A percentile compares a stretch with the other conserved stretches of the same genome.
These are phyloP conservation scores for Aurelia sp. DNA, from an alignment of 30 jellyfish, hydroid and myxozoan genomes.

Conservation along the genomic window DNA sequence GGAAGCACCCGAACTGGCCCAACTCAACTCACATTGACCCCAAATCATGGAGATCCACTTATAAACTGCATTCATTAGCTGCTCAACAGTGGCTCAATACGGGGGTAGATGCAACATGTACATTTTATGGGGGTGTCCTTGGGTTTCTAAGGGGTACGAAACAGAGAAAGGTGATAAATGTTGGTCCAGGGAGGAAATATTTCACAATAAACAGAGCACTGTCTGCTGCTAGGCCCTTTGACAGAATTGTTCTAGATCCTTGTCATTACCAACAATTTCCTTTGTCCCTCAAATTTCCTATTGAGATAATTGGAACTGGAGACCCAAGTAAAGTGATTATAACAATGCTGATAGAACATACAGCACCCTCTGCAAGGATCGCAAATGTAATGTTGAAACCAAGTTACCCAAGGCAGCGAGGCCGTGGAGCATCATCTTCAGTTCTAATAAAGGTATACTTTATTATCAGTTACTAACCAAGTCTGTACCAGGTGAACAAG, in stretches of 20 bases:
- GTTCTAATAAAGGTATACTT: conserved; percentile 65
- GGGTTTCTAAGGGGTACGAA: conserved; percentile 52
- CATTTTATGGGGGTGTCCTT: conserved; percentile 57
- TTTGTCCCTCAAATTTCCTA: conserved; percentile 74
- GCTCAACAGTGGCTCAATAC: conserved; percentile 77
- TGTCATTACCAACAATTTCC: conserved; percentile 84
- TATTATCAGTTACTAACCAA: no score
- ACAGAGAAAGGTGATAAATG: conserved; percentile 69
- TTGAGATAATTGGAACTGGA: conserved; percentile 81
- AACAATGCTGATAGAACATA: conserved; percentile 76
- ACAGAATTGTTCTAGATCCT: conserved; percentile 63
- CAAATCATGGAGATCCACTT: conserved; percentile 75
- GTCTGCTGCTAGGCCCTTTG: conserved; percentile 82
- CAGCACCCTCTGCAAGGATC: conserved; percentile 70
- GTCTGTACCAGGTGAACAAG: no score
- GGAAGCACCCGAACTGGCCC: conserved; percentile 98
- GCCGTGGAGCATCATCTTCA: conserved; percentile 74
- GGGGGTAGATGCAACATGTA: conserved; percentile 64
- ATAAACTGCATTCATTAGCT: conserved; percentile 55
- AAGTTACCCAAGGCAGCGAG: conserved; percentile 75
- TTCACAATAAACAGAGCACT: conserved; percentile 77
- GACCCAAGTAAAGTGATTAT: conserved; percentile 80
- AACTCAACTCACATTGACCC: conserved; percentile 67
- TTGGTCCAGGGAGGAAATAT: conserved; percentile 81
- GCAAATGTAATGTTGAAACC: conserved; percentile 80